These are phyloP conservation scores for Zapornia atra DNA, from an alignment of 2,113 vertebrate genomes.

Conservation along the genomic window DNA sequence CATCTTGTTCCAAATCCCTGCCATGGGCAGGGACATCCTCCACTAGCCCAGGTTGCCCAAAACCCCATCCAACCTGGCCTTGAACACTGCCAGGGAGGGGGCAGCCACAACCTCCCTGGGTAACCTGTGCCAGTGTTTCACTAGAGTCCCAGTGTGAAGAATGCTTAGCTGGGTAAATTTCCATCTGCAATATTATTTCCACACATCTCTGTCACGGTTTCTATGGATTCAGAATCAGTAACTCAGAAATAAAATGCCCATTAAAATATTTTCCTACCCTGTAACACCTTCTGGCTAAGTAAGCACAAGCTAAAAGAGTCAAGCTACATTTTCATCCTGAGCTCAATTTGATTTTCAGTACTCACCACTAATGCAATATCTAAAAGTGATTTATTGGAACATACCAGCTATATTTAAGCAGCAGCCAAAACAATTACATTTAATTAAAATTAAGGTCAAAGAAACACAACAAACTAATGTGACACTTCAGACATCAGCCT, in stretches of 20 bases:
- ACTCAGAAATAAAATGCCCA: neutral
- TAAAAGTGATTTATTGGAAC: constrained; percentile 49
- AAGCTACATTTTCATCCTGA: neutral
- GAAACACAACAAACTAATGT: constrained; percentile 40
- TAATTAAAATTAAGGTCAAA: constrained; percentile 61
- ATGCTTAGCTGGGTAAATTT: neutral
- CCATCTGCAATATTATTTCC: neutral
- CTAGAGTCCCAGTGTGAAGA: neutral
- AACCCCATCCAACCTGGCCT: too few relatives aligned
- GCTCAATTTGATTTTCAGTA: constrained; percentile 18
- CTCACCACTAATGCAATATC: constrained; percentile 35
- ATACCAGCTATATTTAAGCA: constrained; percentile 37
- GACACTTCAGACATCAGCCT: constrained; percentile 3
- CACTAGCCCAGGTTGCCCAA: too few relatives aligned
- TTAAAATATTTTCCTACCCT: neutral
- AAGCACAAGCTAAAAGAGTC: neutral
- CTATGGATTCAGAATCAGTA: neutral
- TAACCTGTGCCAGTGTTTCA: neutral
- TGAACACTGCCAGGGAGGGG: too few relatives aligned
- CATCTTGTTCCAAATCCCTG: too few relatives aligned
- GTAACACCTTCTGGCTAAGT: neutral
- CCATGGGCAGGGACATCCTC: too few relatives aligned
- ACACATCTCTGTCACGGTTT: neutral
- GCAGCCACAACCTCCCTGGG: too few relatives aligned
- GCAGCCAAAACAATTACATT: constrained; percentile 44